Base-by-base conservation (phyloP, 1,140 invertebrate species). In the Drosophila sechellia region DNA sequence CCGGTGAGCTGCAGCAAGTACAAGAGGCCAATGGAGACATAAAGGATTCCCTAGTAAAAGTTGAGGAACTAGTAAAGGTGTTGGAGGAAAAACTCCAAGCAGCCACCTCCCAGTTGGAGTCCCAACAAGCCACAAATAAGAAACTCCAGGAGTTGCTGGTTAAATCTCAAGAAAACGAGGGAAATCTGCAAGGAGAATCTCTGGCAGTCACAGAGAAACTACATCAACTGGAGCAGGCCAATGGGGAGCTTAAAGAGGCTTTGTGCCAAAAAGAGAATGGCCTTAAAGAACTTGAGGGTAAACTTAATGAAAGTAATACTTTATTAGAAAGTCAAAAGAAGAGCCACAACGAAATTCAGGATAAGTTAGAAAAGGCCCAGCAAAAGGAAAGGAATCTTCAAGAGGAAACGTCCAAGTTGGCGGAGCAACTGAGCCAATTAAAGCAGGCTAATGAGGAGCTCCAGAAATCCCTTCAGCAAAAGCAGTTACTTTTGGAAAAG, bases 291-390 rank as follows among this genome's bases (percentile, higher is more conserved):
- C 3, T 56, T 1, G 17, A 69, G 20, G 4, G 5, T 0, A 39
- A 55, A 58, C 37, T 75, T 5, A 15, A 45, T 3, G 59, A 74
- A 13, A 49, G 40, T 11, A 17, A 35, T 43, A n/a, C 42, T 3
- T 34, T 69, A 25, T 4, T 73, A 4, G 25, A 46, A 25, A 4
- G 5, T 0, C 65, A 77, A 43, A 69, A 13, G 15, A 40, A 13
- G 11, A 45, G 42, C 40, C 43, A 46, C 49, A 42, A 53, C 3
- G 55, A 56, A 25, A 11, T 78, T 4, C 57, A 85, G 10, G 42
- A 86, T 11, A 73, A 83, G 5, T n/a, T 83, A 15, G 55, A 84
- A n/a, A 31, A 61, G 20, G 5, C 66, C 0, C 55, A 83, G 25
- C 60, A 59, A 25, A 68, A 37, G 6, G 79, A 81, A 31, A 43